These are phyloP conservation scores for Cephus sareptanus DNA, from an alignment of 2,888 invertebrate genomes.

Conservation along the genomic window DNA sequence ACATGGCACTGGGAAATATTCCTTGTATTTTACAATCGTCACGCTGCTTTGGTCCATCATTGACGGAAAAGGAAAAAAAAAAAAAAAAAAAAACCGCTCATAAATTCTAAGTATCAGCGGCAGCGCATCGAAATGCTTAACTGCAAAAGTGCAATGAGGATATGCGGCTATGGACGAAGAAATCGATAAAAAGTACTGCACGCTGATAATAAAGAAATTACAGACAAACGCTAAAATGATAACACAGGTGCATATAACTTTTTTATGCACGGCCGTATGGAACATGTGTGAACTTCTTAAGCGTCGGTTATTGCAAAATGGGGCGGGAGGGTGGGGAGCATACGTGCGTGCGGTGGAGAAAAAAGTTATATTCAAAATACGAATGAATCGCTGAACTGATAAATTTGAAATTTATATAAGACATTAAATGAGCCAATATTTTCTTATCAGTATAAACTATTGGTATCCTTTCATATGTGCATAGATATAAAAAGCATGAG, in stretches of 20 bases:
- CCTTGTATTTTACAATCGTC: neutral
- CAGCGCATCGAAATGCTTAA: neutral
- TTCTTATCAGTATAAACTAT: neutral
- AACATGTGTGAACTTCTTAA: too few relatives aligned
- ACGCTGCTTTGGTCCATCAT: too few relatives aligned
- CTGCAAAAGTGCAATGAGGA: neutral
- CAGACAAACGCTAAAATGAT: neutral
- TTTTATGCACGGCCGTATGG: neutral
- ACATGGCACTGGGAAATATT: neutral
- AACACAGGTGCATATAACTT: neutral
- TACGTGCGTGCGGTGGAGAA: too few relatives aligned
- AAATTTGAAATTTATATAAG: neutral
- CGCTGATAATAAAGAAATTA: neutral
- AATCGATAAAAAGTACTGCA: neutral
- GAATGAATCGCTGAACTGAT: too few relatives aligned
- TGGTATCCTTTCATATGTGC: neutral
- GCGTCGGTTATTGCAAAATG: too few relatives aligned
- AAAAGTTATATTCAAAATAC: too few relatives aligned
- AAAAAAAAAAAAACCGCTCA: neutral
- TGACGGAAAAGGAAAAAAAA: neutral
- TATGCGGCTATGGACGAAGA: neutral
- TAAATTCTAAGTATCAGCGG: neutral
- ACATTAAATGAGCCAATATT: neutral
- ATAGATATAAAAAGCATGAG: too few relatives aligned
- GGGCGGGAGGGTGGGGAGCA: too few relatives aligned